Evolutionary conservation across 2,888 invertebrate species (phyloP), one percentile per base, ranked within the genome.

Genomic region (Hirudinaria manillensis): DNA sequence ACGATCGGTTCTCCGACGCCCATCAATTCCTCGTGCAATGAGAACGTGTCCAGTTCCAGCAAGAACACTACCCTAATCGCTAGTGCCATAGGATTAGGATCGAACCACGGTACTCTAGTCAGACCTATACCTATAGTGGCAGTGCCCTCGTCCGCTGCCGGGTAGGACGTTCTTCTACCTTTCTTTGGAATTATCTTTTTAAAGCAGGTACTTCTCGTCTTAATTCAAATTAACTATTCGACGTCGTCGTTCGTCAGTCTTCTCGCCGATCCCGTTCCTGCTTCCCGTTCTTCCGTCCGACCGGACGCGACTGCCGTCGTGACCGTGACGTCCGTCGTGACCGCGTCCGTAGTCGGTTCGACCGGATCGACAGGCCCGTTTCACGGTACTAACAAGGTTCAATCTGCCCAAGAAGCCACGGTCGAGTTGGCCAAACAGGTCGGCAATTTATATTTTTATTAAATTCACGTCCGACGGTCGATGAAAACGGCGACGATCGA

Each of bases 1-100:
- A 77, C 76, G 16, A 70, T 77, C 32, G 77, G 76, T 24, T 77
- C 77, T 2, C 77, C 77, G 19, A 65, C 74, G 4, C 71, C 76
- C 10, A 70, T 74, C 67, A 74, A 70, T 21, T 21, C 74, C 21
- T 32, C 38, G 7, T 70, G 56, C 70, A 32, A 34, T 24, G 32
- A 72, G 27, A 67, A 68, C 29, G 34, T 38, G 19, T 27, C 38
- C 19, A 53, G 45, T 34, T 27, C 70, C 7, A 36, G 71, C 24
- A 68, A 36, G 53, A 16, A 55, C 29, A 72, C 56, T 13, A 21
- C 34, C 32, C 1, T 51, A 10, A 19, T 55, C 2, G 21, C 68
- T 34, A 32, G 29, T 34, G 7, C 36, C 32, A 10, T 10, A 45
- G 29, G 29, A 3, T 29, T 34, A 10, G 36, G 61, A 61, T 27